Evolutionary conservation across 2,113 vertebrate genomes (phyloP), one percentile per base, ranked within the genome.

Genomic region (Callipepla squamata): DNA sequence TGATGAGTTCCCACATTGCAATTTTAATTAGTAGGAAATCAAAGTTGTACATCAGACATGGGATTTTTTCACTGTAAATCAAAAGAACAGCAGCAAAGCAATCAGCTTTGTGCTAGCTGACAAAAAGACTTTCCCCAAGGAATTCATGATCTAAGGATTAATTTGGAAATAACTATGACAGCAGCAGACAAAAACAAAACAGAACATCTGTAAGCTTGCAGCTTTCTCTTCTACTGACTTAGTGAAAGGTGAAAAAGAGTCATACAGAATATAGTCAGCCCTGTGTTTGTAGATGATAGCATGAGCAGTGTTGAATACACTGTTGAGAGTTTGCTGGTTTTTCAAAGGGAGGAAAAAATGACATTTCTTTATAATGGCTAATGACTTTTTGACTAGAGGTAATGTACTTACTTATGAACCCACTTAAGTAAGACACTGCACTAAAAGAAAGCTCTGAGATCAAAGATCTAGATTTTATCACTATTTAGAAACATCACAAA

Each of bases 1-100:
- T 57, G 25, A 65, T 51, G 53, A 95, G 80, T 25, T 90, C 73
- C 68, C 73, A 75, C 53, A 88, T 11, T 69, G 44, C 38, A 84
- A 84, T 91, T 91, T 80, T 92, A 96, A 97, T 95, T 96, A 93
- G 48, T 11, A 63, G 32, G 82, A 93, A 96, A 96, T 79, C 92
- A 96, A 97, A 93, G 85, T n/a, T 88, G 36, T 67, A 80, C 81
- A 92, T 90, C 92, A 96, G 86, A 89, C 9, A 14, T 42, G 59
- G 67, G 70, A 80, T 85, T 93, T 91, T 40, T 96, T 96, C 59
- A 53, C 51, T 68, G 63, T 87, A 70, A 94, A 94, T 93, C 94
- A 90, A 96, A 96, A 92, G 57, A 59, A 90, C 73, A 88, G 69
- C 83, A 87, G 76, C 66, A 90, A 92, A 95, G 38, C 0, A 0